A percentile compares a stretch with the other conserved stretches of the same genome.
Conservation (phyloP, 2,888 invertebrate genomes). For the Pemphredon lugubris region DNA sequence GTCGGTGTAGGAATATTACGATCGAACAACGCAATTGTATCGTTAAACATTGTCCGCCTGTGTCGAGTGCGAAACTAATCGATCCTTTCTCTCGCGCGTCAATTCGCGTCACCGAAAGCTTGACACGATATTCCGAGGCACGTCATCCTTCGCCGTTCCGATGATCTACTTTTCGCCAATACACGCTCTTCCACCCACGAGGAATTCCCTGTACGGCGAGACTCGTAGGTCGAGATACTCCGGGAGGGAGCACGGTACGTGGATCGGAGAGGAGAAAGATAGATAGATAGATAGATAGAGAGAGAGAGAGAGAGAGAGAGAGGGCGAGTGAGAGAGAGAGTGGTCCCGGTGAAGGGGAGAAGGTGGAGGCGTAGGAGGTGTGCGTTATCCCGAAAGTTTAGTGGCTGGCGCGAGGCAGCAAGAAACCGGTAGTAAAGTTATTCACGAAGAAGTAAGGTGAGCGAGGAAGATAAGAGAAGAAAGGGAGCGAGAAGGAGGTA, state of each 20-base stretch:
- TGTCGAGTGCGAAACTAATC: no score
- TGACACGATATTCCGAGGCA: no score
- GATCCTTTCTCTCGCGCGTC: no score
- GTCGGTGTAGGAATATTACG: no score
- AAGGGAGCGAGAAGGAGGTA: conserved; percentile 29
- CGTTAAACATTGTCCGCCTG: no score
- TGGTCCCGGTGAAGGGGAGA: not conserved
- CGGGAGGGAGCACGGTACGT: conserved; percentile 11
- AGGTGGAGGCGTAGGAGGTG: conserved; percentile 69
- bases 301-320: conserved; percentile 13
- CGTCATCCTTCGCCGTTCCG: not conserved
- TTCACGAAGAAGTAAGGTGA: conserved; percentile 64
- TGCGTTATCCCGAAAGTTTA: conserved; percentile 77
- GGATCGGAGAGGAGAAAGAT: conserved; percentile 11
- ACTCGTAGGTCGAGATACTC: conserved; percentile 4
- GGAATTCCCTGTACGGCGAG: conserved; percentile 25
- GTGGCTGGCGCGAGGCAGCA: conserved; percentile 71
- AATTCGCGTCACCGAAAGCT: no score
- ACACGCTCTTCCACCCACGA: conserved; percentile 36
- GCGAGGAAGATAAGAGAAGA: conserved; percentile 45
- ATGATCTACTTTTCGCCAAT: conserved; percentile 53
- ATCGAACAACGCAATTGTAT: no score
- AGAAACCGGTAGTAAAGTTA: conserved; percentile 80
- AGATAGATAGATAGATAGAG: conserved; percentile 12
- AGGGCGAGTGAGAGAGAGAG: conserved; percentile 10